Percentiles rank a stretch among this genome's conserved stretches.
Evolutionary conservation across 2,113 vertebrate species (phyloP).

Genomic region (Psephotus haematonotus): DNA sequence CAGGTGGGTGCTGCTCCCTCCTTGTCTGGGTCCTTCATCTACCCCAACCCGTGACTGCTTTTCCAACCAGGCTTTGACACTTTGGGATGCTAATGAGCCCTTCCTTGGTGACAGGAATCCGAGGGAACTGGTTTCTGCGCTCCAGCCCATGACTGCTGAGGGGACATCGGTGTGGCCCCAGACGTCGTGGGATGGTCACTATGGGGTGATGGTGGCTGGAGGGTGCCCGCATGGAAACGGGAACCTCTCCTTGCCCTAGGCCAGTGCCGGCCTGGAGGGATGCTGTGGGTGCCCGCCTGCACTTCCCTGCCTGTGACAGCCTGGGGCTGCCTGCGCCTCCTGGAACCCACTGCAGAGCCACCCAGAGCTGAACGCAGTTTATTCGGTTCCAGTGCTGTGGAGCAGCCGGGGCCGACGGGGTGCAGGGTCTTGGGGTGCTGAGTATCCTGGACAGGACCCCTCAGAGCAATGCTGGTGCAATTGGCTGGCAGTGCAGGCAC

Average conservation of each 20-base stretch:
- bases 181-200: not conserved
- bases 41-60: rapidly evolving
- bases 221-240: not conserved
- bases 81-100: not conserved
- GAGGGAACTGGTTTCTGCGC: not conserved
- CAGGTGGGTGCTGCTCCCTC: not conserved
- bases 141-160: not conserved
- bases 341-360: not conserved
- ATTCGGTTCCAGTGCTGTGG: not conserved
- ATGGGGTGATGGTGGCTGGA: not conserved
- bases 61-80: not conserved
- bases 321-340: rapidly evolving
- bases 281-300: not conserved
- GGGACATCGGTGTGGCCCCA: rapidly evolving
- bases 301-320: not conserved
- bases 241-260: not conserved
- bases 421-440: not conserved
- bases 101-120: not conserved
- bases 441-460: not conserved
- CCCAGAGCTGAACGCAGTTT: not conserved
- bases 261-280: not conserved
- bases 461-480: not conserved
- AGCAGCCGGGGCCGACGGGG: not conserved
- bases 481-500: not conserved
- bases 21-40: rapidly evolving